Conservation (phyloP, 1,140 invertebrate genomes). For the Apis dorsata region DNA sequence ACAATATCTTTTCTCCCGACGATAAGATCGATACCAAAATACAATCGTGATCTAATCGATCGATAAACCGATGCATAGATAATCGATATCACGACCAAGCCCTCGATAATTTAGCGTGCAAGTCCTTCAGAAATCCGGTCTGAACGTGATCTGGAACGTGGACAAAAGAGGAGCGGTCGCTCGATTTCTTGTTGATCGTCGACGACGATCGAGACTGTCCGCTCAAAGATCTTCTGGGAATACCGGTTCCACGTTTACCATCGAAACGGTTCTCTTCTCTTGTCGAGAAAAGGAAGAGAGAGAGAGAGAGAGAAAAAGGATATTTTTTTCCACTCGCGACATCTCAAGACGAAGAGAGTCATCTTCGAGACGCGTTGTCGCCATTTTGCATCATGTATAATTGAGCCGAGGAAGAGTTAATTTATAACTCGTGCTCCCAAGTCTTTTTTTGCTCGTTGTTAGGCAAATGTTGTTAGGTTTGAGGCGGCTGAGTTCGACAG, state of each 20-base stretch:
- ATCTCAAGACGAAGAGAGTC: not conserved
- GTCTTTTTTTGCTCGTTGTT: not conserved
- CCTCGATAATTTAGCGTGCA: slow-evolving; percentile 44
- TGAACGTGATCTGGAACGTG: slow-evolving; percentile 60
- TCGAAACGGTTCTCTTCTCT: slow-evolving; percentile 24
- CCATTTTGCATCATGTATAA: not conserved
- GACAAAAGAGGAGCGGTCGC: slow-evolving; percentile 57
- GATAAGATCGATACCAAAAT: slow-evolving; percentile 5
- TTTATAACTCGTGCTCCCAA: not conserved
- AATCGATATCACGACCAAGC: slow-evolving; percentile 26
- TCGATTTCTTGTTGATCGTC: slow-evolving; percentile 48
- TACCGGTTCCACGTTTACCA: slow-evolving; percentile 31
- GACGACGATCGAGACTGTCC: slow-evolving; percentile 39
- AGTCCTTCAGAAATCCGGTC: slow-evolving; percentile 65
- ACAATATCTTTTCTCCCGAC: too few species aligned
- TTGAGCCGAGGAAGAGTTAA: not conserved
- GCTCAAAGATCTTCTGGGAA: slow-evolving; percentile 31
- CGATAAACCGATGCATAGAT: slow-evolving; percentile 34
- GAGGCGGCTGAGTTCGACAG: not conserved
- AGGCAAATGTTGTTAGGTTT: too few species aligned
- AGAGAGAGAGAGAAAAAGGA: not conserved
- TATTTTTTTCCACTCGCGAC: slow-evolving; percentile 1
- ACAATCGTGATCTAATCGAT: slow-evolving; percentile 9
- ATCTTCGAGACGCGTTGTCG: too few species aligned
- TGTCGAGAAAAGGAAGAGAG: not conserved